Evolutionary conservation across 2,797 vertebrate species (phyloP).

Genomic region (Malurus splendens): DNA sequence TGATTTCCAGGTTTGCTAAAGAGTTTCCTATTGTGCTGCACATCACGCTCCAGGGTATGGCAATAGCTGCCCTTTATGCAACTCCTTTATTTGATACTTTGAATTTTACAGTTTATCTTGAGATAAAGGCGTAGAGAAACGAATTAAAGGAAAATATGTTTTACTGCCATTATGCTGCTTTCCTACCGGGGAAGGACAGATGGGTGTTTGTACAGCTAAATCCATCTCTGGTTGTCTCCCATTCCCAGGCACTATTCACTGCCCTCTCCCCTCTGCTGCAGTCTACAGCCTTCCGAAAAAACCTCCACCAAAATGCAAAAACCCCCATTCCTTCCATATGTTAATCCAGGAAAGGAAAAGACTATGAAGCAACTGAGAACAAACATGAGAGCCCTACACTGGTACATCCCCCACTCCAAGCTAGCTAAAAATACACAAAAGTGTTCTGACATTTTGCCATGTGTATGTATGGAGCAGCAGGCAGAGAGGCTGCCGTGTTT

Average conservation of each 20-base stretch:
- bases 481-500: neutral
- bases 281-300: neutral
- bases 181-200: neutral
- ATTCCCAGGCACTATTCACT: neutral
- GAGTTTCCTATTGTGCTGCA: neutral
- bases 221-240: neutral
- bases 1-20: slow-evolving; percentile 6
- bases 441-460: neutral
- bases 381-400: neutral
- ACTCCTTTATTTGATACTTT: neutral
- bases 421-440: neutral
- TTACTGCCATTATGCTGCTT: neutral
- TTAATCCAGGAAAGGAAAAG: neutral
- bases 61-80: neutral
- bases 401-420: neutral
- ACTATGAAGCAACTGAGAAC: neutral
- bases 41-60: neutral
- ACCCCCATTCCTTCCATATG: rapidly evolving
- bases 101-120: slow-evolving; percentile 13
- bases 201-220: neutral
- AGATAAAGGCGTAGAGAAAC: neutral
- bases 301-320: neutral
- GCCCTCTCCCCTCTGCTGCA: neutral
- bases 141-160: neutral
- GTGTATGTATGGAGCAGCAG: rapidly evolving